These are phyloP conservation scores for Drosophila seclusa DNA, from an alignment of 2,888 invertebrate species.

Conservation along the genomic window DNA sequence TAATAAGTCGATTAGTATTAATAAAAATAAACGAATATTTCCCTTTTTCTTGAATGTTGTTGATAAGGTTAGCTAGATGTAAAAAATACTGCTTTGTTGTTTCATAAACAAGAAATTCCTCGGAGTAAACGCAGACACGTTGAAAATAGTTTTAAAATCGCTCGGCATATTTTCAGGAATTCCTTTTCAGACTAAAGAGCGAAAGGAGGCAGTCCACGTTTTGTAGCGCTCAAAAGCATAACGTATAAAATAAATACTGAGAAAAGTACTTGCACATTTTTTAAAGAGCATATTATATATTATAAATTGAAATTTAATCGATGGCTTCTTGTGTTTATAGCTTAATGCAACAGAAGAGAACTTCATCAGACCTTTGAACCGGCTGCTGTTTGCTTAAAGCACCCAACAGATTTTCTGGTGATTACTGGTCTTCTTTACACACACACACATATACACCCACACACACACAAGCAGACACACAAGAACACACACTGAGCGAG, in stretches of 20 bases:
- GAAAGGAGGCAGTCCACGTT: not conserved
- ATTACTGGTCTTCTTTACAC: constrained; percentile 46
- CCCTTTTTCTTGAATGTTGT: not conserved
- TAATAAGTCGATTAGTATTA: not conserved
- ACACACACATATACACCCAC: constrained; percentile 1
- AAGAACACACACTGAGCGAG: not conserved
- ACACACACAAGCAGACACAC: not conserved
- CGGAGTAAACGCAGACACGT: not conserved
- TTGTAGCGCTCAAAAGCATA: not conserved
- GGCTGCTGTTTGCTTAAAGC: constrained; percentile 31
- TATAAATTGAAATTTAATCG: not conserved
- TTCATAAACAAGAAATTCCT: not conserved
- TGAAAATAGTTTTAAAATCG: not conserved
- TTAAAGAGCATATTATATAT: not conserved
- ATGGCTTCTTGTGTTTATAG: constrained; percentile 17
- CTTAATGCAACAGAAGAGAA: constrained; percentile 26
- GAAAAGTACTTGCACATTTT: not conserved
- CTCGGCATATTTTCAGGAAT: not conserved
- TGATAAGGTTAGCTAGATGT: not conserved
- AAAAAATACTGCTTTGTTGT: not conserved
- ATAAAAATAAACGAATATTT: not conserved
- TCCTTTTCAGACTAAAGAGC: not conserved
- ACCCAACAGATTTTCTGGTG: constrained; percentile 48
- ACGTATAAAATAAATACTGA: not conserved
- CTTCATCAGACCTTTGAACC: constrained; percentile 31